Evolutionary conservation across 2,888 invertebrate genomes (phyloP), one percentile per base, ranked within the genome.

Genomic region (Venusia cambrica): DNA sequence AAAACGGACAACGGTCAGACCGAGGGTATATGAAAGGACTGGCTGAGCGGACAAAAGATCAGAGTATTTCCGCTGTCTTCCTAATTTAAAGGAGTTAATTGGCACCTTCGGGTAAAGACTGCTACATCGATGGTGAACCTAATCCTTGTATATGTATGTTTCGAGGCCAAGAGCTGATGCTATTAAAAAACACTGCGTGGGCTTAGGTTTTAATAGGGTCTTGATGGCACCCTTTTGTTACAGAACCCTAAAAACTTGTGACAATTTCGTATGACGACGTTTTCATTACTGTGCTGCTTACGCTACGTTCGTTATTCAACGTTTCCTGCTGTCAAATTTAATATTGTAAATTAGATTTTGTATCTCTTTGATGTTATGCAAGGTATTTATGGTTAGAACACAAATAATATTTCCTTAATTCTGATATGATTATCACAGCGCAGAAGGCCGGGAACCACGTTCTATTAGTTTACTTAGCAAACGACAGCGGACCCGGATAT

Each of bases 221-320:
- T n/a, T n/a, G n/a, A n/a, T n/a, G n/a, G n/a, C n/a, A n/a, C n/a
- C n/a, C n/a, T n/a, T n/a, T n/a, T n/a, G n/a, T n/a, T n/a, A n/a
- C n/a, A n/a, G n/a, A n/a, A n/a, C n/a, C n/a, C n/a, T n/a, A 68
- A 71, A 66, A 67, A 57, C 68, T 63, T 62, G 55, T 58, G 55
- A 65, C 62, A 68, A 73, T 77, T 72, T 72, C 65, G 65, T 70
- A 55, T 62, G 61, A 61, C 62, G 58, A 64, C 71, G 54, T 77
- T 76, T 75, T 74, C 73, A 76, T 78, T 76, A 76, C 60, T 60
- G 63, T 68, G 65, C 60, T 59, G 65, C 67, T 71, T 63, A 68
- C 38, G 42, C 48, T 47, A 50, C 40, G 44, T 45, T 39, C 20
- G 52, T 49, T 52, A 53, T 51, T 52, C 40, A 32, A 26, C 20